A percentile compares a stretch with the other conserved stretches of the same genome.
These are phyloP conservation scores for Drosophila fuyamai DNA, from an alignment of 1,140 invertebrate genomes.

Conservation along the genomic window DNA sequence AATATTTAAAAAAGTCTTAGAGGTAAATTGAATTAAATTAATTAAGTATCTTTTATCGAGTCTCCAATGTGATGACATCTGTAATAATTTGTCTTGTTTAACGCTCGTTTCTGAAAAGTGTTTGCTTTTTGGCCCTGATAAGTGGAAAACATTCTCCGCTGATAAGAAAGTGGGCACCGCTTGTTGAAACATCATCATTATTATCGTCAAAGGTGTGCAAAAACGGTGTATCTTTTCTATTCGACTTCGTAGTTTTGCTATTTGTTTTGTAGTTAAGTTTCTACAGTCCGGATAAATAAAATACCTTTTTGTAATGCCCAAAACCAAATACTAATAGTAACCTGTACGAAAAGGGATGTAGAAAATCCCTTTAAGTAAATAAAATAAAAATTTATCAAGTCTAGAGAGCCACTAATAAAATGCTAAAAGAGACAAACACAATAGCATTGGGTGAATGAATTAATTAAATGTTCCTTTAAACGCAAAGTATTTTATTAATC, in stretches of 20 bases:
- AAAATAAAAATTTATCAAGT: too few relatives aligned
- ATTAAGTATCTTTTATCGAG: background rate
- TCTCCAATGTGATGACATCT: conserved; percentile 8
- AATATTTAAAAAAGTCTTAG: too few relatives aligned
- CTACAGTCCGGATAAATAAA: background rate
- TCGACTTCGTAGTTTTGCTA: background rate
- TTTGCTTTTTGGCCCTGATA: conserved; percentile 38
- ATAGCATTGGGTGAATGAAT: background rate
- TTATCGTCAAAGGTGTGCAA: conserved; percentile 1
- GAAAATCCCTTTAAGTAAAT: too few relatives aligned
- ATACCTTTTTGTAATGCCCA: background rate
- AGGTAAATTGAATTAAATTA: too few relatives aligned
- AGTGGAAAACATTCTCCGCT: conserved; percentile 6
- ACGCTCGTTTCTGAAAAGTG: conserved; percentile 53
- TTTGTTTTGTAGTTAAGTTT: background rate
- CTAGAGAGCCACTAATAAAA: too few relatives aligned
- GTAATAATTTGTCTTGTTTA: conserved; percentile 63
- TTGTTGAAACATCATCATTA: conserved; percentile 12
- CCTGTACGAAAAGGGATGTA: too few relatives aligned
- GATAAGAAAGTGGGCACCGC: conserved; percentile 42
- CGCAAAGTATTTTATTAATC: conserved; percentile 2
- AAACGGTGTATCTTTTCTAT: conserved; percentile 1
- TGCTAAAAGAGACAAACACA: background rate
- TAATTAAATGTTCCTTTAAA: background rate
- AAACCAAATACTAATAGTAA: too few relatives aligned